Percentiles rank a stretch among this genome's conserved stretches.
phyloP scores from a whole-genome alignment of 2,113 vertebrate genomes.

The Brachyhypopomus occidentalis region DNA sequence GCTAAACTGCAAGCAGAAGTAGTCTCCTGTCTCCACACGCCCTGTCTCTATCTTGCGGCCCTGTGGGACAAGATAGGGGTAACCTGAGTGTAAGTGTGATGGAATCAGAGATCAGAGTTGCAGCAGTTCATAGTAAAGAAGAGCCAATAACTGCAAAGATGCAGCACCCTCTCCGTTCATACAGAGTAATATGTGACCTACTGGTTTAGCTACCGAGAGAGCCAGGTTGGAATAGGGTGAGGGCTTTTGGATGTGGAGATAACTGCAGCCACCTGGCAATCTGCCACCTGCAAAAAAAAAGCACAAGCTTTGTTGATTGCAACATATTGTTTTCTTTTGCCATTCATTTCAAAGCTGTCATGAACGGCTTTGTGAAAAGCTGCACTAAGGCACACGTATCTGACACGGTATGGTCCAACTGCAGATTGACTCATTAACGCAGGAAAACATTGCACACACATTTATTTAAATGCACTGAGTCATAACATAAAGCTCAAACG shows the following conservation, averaged over 20 bases:
- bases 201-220: neutral
- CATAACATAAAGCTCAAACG: neutral
- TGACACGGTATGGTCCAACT: neutral
- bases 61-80: constrained; percentile 64
- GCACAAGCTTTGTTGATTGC: neutral
- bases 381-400: neutral
- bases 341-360: neutral
- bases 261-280: constrained; percentile 85
- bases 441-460: neutral
- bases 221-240: constrained; percentile 44
- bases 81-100: neutral
- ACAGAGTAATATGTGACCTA: constrained; percentile 13
- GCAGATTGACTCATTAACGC: neutral
- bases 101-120: neutral
- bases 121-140: too few relatives aligned
- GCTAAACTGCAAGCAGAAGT: constrained; percentile 83
- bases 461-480: neutral
- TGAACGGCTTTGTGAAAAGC: neutral
- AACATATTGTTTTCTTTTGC: neutral
- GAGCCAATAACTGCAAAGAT: neutral
- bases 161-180: neutral
- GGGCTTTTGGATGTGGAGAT: constrained; percentile 83
- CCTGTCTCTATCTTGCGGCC: constrained; percentile 80
- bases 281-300: constrained; percentile 75
- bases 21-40: constrained; percentile 74